Evolutionary conservation across 1,140 invertebrate genomes (phyloP), one percentile per base, ranked within the genome.

Genomic region (Tetragnatha versicolor): DNA sequence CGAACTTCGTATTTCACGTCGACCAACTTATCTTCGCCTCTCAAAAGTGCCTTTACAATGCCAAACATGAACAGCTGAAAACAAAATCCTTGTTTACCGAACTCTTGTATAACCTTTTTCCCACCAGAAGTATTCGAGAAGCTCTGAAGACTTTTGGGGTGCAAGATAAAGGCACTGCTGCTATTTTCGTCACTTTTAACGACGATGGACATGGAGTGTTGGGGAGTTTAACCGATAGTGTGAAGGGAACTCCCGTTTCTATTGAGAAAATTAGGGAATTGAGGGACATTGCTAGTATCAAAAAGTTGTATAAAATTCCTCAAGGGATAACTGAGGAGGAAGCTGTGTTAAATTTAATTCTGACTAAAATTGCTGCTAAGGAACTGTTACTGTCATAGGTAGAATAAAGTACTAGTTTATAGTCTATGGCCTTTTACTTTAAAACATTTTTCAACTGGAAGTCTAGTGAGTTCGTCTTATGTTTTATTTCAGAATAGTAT

Each of bases 271-370:
- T 75, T 2, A 7, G 3, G 3, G 29, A 49, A 25, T 20, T 51
- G 1, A 49, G 31, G n/a, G 35, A 75, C 29, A 6, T 49, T 3
- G n/a, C 10, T n/a, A 4, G 39, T 12, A 51, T 75, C 27, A 45
- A 35, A n/a, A 63, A 75, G 14, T 22, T 75, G 22, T 75, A 63
- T 51, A 75, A 75, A 29, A 75, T 75, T 61, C 37, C 70, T 1
- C 9, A 29, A 22, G 31, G 33, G 9, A 29, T 61, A 14, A 42
- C 10, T 20, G 55, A 61, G 6, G 27, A 73, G 25, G 25, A 47
- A 22, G 22, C 47, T 27, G 25, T 73, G 60, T 73, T 61, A 27
- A 60, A 73, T 42, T 73, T 47, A 20, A 61, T 73, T 10, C 14
- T 73, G 7, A 61, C 70, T 5, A 60, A 61, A 61, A 61, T 73